Conservation (phyloP, 2,113 vertebrate species). For the Pomatostomus ruficeps region DNA sequence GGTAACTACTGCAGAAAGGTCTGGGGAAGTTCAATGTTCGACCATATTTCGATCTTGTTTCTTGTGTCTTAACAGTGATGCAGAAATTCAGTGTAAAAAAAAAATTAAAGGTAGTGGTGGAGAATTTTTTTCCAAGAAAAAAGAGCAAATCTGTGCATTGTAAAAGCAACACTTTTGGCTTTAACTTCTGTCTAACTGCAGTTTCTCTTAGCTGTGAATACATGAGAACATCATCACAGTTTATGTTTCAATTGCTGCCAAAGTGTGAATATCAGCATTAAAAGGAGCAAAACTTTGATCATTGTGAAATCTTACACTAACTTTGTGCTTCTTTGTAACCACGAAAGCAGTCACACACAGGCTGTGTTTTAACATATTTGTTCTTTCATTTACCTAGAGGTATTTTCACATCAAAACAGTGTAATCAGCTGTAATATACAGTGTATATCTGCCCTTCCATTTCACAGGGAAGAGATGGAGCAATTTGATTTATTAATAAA, state of each 20-base stretch:
- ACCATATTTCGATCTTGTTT: background rate
- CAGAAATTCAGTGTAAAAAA: background rate
- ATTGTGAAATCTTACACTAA: background rate
- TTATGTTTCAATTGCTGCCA: background rate
- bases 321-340: background rate
- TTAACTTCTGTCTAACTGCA: background rate
- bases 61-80: background rate
- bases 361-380: background rate
- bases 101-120: background rate
- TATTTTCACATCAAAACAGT: constrained; percentile 16
- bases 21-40: background rate
- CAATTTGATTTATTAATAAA: background rate
- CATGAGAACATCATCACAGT: background rate
- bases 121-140: background rate
- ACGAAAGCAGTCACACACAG: background rate
- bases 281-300: constrained; percentile 13
- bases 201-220: background rate
- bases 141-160: background rate
- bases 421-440: background rate
- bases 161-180: background rate
- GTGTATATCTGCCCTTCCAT: background rate
- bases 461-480: background rate
- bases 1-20: background rate
- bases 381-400: constrained; percentile 15
- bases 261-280: background rate